phyloP scores from a whole-genome alignment of 2,113 vertebrate genomes.

The Periophthalmodon schlosseri region DNA sequence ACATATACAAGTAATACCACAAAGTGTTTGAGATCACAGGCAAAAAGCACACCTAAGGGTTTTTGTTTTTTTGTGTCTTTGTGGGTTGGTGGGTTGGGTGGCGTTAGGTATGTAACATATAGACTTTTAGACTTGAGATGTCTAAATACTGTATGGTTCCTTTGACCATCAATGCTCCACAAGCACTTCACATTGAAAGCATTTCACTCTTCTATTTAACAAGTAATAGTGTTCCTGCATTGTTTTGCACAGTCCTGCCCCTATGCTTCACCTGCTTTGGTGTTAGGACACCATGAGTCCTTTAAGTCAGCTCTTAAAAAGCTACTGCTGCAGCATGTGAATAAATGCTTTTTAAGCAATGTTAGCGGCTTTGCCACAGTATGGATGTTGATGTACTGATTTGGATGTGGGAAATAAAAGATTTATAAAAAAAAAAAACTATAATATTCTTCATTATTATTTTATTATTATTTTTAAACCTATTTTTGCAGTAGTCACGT shows the following conservation, averaged over 20 bases:
- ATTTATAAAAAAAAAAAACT: conserved; percentile 29
- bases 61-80: neutral
- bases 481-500: neutral
- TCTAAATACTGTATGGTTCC: neutral
- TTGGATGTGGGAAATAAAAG: conserved; percentile 62
- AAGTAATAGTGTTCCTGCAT: conserved; percentile 61
- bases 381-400: conserved; percentile 34
- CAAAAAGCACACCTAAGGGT: neutral
- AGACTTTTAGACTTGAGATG: conserved; percentile 6
- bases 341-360: conserved; percentile 62
- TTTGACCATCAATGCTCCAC: conserved; percentile 28
- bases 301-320: conserved; percentile 52
- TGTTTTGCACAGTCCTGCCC: conserved; percentile 74
- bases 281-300: conserved; percentile 29
- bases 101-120: conserved; percentile 5
- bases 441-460: neutral
- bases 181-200: conserved; percentile 55
- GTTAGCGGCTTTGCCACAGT: conserved; percentile 60
- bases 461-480: neutral
- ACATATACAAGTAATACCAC: conserved; percentile 13
- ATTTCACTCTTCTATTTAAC: conserved; percentile 55
- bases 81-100: neutral
- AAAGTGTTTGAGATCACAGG: neutral
- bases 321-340: conserved; percentile 74
- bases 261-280: conserved; percentile 56